These are phyloP conservation scores for Phalloptychus januarius DNA, from an alignment of 2,797 vertebrate species.

Conservation along the genomic window DNA sequence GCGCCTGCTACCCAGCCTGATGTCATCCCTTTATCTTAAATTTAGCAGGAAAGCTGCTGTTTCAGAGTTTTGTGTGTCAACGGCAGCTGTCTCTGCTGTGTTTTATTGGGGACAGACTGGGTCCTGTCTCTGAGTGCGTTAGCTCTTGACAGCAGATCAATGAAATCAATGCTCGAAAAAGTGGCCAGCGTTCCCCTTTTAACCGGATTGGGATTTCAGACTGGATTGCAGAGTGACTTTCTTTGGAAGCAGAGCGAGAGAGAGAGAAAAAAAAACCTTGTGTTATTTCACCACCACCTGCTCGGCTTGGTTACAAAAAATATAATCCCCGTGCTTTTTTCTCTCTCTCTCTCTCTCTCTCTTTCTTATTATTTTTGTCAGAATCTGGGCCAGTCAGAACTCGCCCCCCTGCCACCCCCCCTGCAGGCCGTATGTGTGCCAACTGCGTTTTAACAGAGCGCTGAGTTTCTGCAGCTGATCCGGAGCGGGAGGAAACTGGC, in stretches of 20 bases:
- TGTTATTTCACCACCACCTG: slow-evolving; percentile 7
- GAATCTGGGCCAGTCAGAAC: slow-evolving; percentile 39
- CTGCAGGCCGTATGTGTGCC: slow-evolving; percentile 33
- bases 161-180: neutral
- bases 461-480: slow-evolving; percentile 39
- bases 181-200: neutral
- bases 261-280: neutral
- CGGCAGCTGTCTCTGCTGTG: neutral
- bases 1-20: neutral
- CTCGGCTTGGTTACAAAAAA: neutral
- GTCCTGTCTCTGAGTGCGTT: neutral
- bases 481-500: slow-evolving; percentile 14
- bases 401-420: neutral
- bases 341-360: neutral
- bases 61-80: neutral
- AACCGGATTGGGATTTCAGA: neutral
- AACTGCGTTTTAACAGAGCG: slow-evolving; percentile 29
- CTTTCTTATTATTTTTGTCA: slow-evolving; percentile 24
- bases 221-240: neutral
- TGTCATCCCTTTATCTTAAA: neutral
- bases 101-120: neutral
- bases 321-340: slow-evolving; percentile 8
- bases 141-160: slow-evolving; percentile 2
- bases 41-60: neutral
- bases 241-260: neutral